These are phyloP conservation scores for Euzetes globulus DNA, from an alignment of 2,888 invertebrate genomes.

Conservation along the genomic window DNA sequence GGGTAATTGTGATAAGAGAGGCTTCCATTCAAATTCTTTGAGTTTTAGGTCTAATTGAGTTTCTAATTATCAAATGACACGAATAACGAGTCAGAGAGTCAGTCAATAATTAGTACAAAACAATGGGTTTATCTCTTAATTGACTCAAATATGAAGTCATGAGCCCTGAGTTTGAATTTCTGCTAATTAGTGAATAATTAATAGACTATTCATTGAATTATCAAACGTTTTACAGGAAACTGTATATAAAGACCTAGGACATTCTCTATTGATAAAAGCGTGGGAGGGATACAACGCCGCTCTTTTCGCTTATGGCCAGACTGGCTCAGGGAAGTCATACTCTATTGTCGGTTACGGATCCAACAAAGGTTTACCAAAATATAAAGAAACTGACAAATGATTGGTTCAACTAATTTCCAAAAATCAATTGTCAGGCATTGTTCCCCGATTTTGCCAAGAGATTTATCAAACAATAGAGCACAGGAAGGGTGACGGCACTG, in stretches of 20 bases:
- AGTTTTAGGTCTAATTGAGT: no score
- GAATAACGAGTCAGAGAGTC: no score
- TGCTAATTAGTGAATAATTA: background rate
- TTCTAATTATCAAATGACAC: no score
- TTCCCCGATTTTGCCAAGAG: conserved; percentile 53
- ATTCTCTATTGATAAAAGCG: conserved; percentile 53
- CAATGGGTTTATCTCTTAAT: no score
- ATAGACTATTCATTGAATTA: background rate
- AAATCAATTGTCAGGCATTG: conserved; percentile 49
- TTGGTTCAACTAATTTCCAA: background rate
- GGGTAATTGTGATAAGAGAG: no score
- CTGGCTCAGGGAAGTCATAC: conserved; percentile 55
- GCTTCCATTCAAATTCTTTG: no score
- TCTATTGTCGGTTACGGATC: conserved; percentile 54
- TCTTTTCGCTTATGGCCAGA: conserved; percentile 56
- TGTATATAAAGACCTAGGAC: conserved; percentile 53
- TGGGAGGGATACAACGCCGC: conserved; percentile 56
- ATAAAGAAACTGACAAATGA: background rate
- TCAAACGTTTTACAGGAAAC: conserved; percentile 46
- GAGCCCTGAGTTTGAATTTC: no score
- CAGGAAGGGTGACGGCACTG: conserved; percentile 43
- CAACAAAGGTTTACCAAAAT: conserved; percentile 50
- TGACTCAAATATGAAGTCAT: no score
- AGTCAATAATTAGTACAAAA: no score
- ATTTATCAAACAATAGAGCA: conserved; percentile 51